Evolutionary conservation across 2,113 vertebrate genomes (phyloP), one percentile per base, ranked within the genome.

Genomic region (Steatornis caripensis): DNA sequence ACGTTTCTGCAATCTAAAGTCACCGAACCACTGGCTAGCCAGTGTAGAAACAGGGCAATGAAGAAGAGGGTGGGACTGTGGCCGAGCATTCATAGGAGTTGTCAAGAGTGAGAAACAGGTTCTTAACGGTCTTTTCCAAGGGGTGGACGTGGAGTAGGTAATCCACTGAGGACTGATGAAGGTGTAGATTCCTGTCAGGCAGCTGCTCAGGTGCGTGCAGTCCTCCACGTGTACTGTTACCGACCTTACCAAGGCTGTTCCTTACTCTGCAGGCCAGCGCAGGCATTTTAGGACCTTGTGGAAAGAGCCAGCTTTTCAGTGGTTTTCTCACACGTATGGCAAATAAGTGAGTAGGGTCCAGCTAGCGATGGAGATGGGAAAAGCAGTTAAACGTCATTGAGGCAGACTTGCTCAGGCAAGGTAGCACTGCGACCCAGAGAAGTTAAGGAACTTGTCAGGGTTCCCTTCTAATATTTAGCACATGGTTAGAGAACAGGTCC

Each of bases 61-160:
- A n/a, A 46, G 46, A 32, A 9, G 11, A 68, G 12, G 17, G 12
- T 2, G 0, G 6, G 39, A 10, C 11, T 43, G 29, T 41, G 78
- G 39, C 51, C 24, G 69, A 2, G 48, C 22, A 12, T 9, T 57
- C 26, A 2, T 2, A 5, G 61, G 34, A 51, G 19, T 16, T 46
- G 27, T 30, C 39, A 36, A 11, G 46, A 48, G 24, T 18, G 46
- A 41, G 74, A 39, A 80, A 29, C 4, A 1, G 4, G 39, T 55
- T 70, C 55, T 19, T 55, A 23, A 29, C 0, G 1, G 8, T 24
- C 1, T 0, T 30, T 0, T 43, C 11, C 1, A 19, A 64, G 58
- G 76, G 21, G 17, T 20, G 16, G 19, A 11, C 32, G 30, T 26
- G 10, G 11, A 29, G 22, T 11, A 6, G 34, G n/a, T 8, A 23